phyloP scores from a whole-genome alignment of 2,888 invertebrate genomes.

The Eurytoma californica region DNA sequence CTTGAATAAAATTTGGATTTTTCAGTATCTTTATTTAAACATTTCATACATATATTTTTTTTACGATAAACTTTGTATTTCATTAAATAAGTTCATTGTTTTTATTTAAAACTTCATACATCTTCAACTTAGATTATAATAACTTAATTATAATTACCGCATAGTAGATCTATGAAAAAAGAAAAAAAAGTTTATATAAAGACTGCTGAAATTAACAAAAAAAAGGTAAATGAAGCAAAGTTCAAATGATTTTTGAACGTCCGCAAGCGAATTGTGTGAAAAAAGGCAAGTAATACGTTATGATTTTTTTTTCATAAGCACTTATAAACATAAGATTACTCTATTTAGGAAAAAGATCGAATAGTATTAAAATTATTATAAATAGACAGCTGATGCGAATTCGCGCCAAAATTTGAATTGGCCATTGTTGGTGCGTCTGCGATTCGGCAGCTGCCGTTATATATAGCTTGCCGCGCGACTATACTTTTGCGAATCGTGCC shows the following conservation, averaged over 20 bases:
- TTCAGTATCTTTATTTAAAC: slow-evolving; percentile 33
- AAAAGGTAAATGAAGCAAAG: slow-evolving; percentile 6
- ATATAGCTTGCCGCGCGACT: background rate
- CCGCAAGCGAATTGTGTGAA: background rate
- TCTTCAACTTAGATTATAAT: slow-evolving; percentile 12
- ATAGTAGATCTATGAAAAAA: slow-evolving; percentile 40
- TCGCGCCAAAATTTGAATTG: slow-evolving; percentile 37
- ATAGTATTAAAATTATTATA: slow-evolving; percentile 25
- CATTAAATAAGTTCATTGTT: slow-evolving; percentile 30
- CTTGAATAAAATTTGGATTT: slow-evolving; percentile 24
- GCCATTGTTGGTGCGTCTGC: slow-evolving; percentile 18
- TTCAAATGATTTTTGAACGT: slow-evolving; percentile 23
- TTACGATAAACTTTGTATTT: slow-evolving; percentile 36
- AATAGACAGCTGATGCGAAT: slow-evolving; percentile 6
- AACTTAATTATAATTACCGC: slow-evolving; percentile 22
- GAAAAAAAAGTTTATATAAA: slow-evolving; percentile 36
- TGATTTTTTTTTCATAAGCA: slow-evolving; percentile 25
- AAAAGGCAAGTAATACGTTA: slow-evolving; percentile 19
- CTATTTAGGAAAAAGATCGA: slow-evolving; percentile 10
- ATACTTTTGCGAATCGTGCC: slow-evolving; percentile 39
- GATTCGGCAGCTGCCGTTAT: background rate
- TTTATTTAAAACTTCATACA: slow-evolving; percentile 36
- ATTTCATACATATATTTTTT: slow-evolving; percentile 36
- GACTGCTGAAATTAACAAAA: slow-evolving; percentile 49
- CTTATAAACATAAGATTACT: slow-evolving; percentile 9